A percentile compares a stretch with the other conserved stretches of the same genome.
phyloP scores from a whole-genome alignment of 2,888 invertebrate genomes.

The Parnassius apollo region DNA sequence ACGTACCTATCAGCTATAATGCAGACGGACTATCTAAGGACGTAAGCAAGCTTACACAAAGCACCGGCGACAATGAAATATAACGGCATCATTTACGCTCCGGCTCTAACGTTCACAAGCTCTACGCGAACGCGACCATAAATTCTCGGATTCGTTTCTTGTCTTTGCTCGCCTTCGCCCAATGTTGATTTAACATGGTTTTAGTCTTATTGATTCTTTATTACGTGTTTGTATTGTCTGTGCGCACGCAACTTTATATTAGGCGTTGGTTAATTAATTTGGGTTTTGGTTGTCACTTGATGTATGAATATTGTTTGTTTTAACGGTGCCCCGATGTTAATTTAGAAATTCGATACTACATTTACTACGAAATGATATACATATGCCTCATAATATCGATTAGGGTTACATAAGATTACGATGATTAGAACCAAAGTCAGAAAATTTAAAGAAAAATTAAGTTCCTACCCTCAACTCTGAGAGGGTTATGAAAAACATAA shows the following conservation, averaged over 20 bases:
- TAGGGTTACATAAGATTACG: background rate
- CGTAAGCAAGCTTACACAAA: constrained; percentile 37
- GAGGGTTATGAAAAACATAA: no score
- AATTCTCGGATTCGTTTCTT: constrained; percentile 78
- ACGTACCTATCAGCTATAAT: background rate
- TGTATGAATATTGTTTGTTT: constrained; percentile 46
- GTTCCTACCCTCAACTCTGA: no score
- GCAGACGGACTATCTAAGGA: constrained; percentile 22
- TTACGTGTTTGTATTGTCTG: constrained; percentile 69
- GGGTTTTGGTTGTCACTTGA: constrained; percentile 55
- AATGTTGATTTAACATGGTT: constrained; percentile 81
- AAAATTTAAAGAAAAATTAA: no score
- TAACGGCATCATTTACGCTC: constrained; percentile 50
- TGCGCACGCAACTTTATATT: constrained; percentile 61
- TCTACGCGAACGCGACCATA: constrained; percentile 65
- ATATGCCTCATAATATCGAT: no score
- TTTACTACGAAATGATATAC: background rate
- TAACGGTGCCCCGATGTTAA: constrained; percentile 9
- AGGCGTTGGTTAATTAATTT: constrained; percentile 70
- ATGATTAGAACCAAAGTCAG: background rate
- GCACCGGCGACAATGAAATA: constrained; percentile 56
- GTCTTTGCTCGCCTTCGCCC: constrained; percentile 73
- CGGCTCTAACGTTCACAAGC: constrained; percentile 52
- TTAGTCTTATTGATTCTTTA: constrained; percentile 81
- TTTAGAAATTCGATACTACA: constrained; percentile 2